phyloP scores from a whole-genome alignment of 2,797 vertebrate genomes.

The Tokudaia muenninki region DNA sequence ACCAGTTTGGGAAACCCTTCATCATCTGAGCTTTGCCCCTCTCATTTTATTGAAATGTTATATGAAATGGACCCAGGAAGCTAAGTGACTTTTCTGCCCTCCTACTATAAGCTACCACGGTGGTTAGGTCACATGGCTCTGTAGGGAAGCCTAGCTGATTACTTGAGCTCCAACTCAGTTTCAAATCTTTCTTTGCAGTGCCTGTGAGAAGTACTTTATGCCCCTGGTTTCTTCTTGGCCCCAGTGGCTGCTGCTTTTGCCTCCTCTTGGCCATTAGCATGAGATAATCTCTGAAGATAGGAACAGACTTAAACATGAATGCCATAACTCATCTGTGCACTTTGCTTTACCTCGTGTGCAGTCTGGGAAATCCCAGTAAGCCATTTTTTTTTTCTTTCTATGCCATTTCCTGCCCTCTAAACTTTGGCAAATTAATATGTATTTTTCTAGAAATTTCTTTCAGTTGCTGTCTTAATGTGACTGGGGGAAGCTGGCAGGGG shows the following conservation, averaged over 20 bases:
- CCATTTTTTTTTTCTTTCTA: constrained; percentile 31
- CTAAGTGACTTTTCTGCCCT: neutral
- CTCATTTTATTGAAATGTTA: neutral
- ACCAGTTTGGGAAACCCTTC: neutral
- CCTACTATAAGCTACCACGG: neutral
- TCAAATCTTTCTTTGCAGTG: neutral
- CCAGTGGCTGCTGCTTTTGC: neutral
- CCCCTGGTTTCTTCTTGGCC: neutral
- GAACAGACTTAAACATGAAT: neutral
- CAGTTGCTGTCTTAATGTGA: neutral
- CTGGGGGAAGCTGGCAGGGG: neutral
- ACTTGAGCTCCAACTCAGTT: neutral
- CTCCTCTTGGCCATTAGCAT: neutral
- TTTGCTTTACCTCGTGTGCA: neutral
- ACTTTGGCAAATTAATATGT: constrained; percentile 26
- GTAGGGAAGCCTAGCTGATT: neutral
- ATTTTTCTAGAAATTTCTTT: constrained; percentile 66
- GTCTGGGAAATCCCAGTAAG: constrained; percentile 32
- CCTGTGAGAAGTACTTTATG: neutral
- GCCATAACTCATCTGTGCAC: neutral
- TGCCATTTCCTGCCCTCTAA: constrained; percentile 2
- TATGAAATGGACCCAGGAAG: neutral
- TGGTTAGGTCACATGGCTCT: neutral
- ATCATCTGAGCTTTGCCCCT: neutral
- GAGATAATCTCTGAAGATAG: neutral